These are phyloP conservation scores for Meriones psammophilus DNA, from an alignment of 2,797 vertebrate species.

Conservation along the genomic window DNA sequence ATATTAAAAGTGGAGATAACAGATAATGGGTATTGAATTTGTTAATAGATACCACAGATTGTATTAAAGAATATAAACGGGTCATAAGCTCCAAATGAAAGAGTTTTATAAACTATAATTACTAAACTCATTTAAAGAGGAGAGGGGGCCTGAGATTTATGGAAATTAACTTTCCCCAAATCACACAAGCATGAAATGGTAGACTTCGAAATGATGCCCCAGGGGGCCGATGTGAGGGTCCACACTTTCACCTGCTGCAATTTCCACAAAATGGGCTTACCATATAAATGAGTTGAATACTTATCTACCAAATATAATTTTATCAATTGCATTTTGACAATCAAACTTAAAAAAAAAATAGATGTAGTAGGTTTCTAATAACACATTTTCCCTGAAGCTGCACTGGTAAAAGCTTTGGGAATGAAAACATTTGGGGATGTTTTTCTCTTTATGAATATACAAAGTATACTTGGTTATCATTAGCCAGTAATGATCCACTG, in stretches of 20 bases:
- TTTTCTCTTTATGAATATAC: background rate
- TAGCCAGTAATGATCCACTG: background rate
- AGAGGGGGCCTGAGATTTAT: background rate
- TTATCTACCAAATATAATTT: slow-evolving; percentile 13
- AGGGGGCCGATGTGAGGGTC: background rate
- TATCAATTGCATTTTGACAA: background rate
- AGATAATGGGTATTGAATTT: background rate
- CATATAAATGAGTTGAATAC: background rate
- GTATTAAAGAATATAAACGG: background rate
- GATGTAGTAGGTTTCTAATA: background rate
- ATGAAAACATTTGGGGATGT: background rate
- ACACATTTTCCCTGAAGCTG: background rate
- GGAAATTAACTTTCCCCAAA: background rate
- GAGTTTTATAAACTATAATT: background rate
- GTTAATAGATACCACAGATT: background rate
- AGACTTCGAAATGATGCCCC: background rate
- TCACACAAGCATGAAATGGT: background rate
- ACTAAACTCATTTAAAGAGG: background rate
- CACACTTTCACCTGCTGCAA: background rate
- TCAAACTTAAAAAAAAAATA: background rate
- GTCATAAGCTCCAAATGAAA: slow-evolving; percentile 26
- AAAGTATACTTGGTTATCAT: background rate
- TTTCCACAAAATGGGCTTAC: background rate
- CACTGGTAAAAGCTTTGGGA: background rate
- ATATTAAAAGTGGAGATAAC: background rate